Conservation (phyloP, 2,113 vertebrate species). For the Rhea pennata region DNA sequence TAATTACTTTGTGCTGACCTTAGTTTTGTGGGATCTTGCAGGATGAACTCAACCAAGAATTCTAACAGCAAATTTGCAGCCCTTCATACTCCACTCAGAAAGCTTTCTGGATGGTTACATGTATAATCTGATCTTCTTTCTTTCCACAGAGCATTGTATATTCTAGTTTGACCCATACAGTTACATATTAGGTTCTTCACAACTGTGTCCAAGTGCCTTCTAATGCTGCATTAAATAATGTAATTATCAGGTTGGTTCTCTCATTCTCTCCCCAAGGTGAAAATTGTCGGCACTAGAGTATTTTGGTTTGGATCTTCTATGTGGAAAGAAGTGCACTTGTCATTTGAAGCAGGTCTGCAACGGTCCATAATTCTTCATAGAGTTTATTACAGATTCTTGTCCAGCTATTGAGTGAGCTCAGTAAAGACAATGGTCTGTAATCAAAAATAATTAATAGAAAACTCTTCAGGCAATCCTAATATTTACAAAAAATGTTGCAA, state of each 20-base stretch:
- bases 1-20: background rate
- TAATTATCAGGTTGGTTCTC: background rate
- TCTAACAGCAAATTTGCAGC: background rate
- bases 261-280: background rate
- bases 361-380: background rate
- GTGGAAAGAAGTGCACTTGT: background rate
- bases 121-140: background rate
- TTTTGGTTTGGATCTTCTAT: background rate
- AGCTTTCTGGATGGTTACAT: background rate
- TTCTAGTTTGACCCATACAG: background rate
- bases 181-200: background rate
- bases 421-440: background rate
- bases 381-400: background rate
- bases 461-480: background rate
- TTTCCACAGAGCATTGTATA: background rate
- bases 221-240: background rate
- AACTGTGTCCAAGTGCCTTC: background rate
- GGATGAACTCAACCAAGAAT: background rate
- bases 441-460: background rate
- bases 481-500: background rate
- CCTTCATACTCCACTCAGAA: background rate
- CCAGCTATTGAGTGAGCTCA: background rate
- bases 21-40: accelerated
- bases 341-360: background rate
- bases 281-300: background rate